Conservation (phyloP, 2,888 invertebrate species). For the Orthosia incerta region DNA sequence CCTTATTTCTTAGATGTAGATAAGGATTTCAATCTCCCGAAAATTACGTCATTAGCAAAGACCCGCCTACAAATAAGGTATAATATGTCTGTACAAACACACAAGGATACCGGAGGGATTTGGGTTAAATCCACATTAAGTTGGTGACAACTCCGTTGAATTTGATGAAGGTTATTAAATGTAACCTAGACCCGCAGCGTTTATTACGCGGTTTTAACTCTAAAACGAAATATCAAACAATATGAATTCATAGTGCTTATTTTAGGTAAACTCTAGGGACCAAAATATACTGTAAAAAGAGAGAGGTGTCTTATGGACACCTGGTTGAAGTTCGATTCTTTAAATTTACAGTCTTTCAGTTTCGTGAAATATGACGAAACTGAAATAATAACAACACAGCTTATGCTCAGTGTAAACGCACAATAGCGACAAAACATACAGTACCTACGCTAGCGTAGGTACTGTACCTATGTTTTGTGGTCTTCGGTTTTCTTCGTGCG, state of each 20-base stretch:
- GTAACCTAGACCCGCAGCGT: conserved; percentile 8
- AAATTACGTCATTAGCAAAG: conserved; percentile 50
- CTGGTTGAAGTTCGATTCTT: too few species aligned
- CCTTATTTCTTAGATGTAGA: conserved; percentile 4
- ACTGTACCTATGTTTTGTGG: too few species aligned
- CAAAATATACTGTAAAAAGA: neutral
- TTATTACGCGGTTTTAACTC: conserved; percentile 10
- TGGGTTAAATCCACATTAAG: conserved; percentile 47
- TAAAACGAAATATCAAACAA: neutral
- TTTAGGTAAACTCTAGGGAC: neutral
- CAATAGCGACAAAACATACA: too few species aligned
- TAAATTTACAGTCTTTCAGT: too few species aligned
- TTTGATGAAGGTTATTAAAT: conserved; percentile 47
- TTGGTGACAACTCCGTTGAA: conserved; percentile 41
- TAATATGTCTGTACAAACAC: conserved; percentile 42
- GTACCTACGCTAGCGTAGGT: too few species aligned
- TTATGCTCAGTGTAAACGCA: too few species aligned
- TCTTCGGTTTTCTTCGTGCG: too few species aligned
- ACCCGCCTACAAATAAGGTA: conserved; percentile 35
- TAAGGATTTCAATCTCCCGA: conserved; percentile 14
- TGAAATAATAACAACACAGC: too few species aligned
- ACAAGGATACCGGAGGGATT: conserved; percentile 38
- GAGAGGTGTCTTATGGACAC: too few species aligned
- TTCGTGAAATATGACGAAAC: too few species aligned
- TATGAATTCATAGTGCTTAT: neutral